Conservation (phyloP, 2,113 vertebrate genomes). For the Mustela nigripes region DNA sequence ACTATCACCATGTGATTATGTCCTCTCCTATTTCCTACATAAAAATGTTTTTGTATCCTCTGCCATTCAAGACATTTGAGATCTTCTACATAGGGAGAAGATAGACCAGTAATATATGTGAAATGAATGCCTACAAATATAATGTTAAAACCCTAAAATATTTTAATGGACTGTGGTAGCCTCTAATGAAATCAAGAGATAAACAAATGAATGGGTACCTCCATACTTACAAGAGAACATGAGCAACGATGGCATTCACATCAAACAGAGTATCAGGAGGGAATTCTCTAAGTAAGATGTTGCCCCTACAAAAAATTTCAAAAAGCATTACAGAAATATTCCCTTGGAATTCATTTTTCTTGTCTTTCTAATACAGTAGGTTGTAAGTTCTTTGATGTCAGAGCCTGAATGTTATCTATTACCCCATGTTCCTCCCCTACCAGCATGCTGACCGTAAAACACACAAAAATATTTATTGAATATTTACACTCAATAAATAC, state of each 20-base stretch:
- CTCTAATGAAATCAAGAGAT: conserved; percentile 38
- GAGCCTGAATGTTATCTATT: not conserved
- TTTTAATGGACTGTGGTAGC: not conserved
- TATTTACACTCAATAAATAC: not conserved
- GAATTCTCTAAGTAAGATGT: conserved; percentile 91
- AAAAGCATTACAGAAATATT: conserved; percentile 47
- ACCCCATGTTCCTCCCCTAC: not conserved
- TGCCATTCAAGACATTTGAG: conserved; percentile 40
- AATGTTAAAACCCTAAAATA: conserved; percentile 27
- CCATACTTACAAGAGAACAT: conserved; percentile 95
- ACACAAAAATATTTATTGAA: not conserved
- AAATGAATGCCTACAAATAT: conserved; percentile 39
- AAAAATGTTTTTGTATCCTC: conserved; percentile 11
- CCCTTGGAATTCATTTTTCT: conserved; percentile 31
- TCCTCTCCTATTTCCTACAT: not conserved
- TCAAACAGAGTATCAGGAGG: conserved; percentile 94
- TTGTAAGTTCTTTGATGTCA: not conserved
- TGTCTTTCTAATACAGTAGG: not conserved
- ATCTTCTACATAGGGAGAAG: not conserved
- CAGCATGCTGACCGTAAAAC: not conserved
- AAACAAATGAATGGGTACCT: not conserved
- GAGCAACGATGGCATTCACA: conserved; percentile 93
- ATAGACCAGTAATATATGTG: not conserved
- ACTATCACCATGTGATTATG: not conserved
- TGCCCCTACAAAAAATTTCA: conserved; percentile 87